phyloP scores from a whole-genome alignment of 37 sponge, comb jelly and placozoan genomes.

The Bolinopsis microptera region DNA sequence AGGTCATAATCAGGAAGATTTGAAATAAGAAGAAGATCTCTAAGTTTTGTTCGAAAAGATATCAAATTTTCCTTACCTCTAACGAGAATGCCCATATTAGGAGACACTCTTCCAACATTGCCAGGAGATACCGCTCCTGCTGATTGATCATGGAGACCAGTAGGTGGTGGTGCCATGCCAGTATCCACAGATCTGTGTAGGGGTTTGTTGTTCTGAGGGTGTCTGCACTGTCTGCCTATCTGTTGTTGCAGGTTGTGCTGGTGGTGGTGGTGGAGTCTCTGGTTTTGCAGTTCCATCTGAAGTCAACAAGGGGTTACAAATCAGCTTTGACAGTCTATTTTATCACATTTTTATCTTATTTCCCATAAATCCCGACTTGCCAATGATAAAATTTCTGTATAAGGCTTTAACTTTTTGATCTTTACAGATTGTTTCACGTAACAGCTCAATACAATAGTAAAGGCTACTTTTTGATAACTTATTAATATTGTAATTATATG shows the following conservation, averaged over 20 bases:
- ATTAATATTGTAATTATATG: too few relatives aligned
- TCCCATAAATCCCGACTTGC: too few relatives aligned
- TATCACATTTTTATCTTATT: too few relatives aligned
- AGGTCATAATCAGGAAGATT: too few relatives aligned
- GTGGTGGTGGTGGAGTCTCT: constrained; percentile 54
- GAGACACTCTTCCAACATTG: not conserved
- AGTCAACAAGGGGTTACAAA: not conserved
- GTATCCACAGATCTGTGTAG: not conserved
- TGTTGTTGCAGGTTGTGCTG: not conserved
- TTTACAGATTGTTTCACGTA: too few relatives aligned
- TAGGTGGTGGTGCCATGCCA: not conserved
- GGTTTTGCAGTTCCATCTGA: constrained; percentile 40
- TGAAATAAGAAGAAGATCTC: too few relatives aligned
- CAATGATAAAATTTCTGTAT: too few relatives aligned
- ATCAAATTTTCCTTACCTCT: not conserved
- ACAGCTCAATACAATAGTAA: too few relatives aligned
- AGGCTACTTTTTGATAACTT: too few relatives aligned
- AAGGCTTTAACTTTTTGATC: too few relatives aligned
- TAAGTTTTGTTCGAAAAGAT: not conserved
- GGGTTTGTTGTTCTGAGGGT: not conserved
- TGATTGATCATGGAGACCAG: not conserved
- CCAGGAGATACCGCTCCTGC: not conserved
- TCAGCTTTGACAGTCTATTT: too few relatives aligned
- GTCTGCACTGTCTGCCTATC: not conserved
- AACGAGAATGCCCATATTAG: constrained; percentile 20